Base-by-base conservation (phyloP, 2,113 vertebrate species). In the Panthera tigris region DNA sequence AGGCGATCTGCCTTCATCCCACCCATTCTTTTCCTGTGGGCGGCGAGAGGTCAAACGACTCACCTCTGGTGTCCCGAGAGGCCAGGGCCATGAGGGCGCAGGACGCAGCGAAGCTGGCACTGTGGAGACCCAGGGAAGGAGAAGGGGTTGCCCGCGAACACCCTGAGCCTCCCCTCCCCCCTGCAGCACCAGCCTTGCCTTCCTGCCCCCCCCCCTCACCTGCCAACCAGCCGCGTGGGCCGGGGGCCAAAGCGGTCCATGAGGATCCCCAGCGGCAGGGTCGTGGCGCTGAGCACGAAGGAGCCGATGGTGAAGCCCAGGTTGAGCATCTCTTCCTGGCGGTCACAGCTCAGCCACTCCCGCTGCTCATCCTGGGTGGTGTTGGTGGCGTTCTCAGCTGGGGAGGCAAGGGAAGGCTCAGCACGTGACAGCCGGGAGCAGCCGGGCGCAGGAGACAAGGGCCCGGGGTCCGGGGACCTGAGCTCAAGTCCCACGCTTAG, bases 301-400 rank as follows among this genome's bases (percentile, higher is more conserved):
- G 99, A 99, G 29, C 99, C 99, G 0, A 99, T 99, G 92, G 99
- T 99, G 98, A 99, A 99, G 87, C 99, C 99, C 97, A 99, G 95
- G 79, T 99, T 99, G 50, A 99, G 98, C 99, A 99, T 99, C 97
- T 99, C 98, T 6, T 99, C 99, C 98, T 99, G 99, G 33, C 96
- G 97, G 86, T 99, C 99, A 25, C 99, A 99, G 98, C 98, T 99
- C 3, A 36, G 92, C 98, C 97, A 96, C n/a, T 1, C n/a, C 23
- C 1, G 48, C 19, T 0, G 36, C 10, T 13, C 27, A 0, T 19
- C 92, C 33, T 31, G 69, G 5, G 76, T 95, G 31, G 12, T 5
- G 11, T 96, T 97, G 73, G 93, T 98, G 50, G 0, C 2, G 9
- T 98, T 98, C 52, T 41, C 68, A 7, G 71, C 98, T 98, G 95